A percentile compares a stretch with the other conserved stretches of the same genome.
Evolutionary conservation across 2,888 invertebrate species (phyloP).

Genomic region (Eristalinus sepulchralis): DNA sequence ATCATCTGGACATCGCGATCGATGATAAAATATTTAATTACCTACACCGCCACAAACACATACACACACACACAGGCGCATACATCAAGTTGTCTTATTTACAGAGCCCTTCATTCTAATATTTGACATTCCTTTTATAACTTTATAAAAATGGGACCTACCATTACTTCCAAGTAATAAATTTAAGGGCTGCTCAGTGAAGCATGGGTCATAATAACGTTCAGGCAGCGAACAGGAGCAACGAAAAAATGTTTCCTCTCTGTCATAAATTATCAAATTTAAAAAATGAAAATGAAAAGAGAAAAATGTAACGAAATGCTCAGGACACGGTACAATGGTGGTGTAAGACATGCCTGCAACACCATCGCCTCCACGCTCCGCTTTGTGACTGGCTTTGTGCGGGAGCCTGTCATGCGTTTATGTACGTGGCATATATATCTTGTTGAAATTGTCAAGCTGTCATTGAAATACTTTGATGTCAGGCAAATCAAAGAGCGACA

Average conservation of each 20-base stretch:
- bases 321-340: slow-evolving; percentile 1
- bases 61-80: too few species aligned
- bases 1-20: not conserved
- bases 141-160: slow-evolving; percentile 34
- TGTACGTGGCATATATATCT: not conserved
- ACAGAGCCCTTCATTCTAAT: not conserved
- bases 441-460: slow-evolving; percentile 42
- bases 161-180: slow-evolving; percentile 43
- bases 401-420: not conserved
- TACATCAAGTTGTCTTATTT: not conserved
- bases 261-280: slow-evolving; percentile 35
- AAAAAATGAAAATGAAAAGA: not conserved
- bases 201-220: slow-evolving; percentile 49
- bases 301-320: not conserved
- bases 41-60: not conserved
- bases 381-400: too few species aligned
- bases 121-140: slow-evolving; percentile 18
- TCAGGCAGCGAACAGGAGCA: slow-evolving; percentile 9
- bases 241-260: not conserved
- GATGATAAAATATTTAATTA: not conserved
- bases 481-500: slow-evolving; percentile 27
- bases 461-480: slow-evolving; percentile 43
- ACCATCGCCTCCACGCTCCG: not conserved
- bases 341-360: slow-evolving; percentile 34
- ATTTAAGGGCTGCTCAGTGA: slow-evolving; percentile 35